phyloP scores from a whole-genome alignment of 2,888 invertebrate genomes.

The Apantesis nais region DNA sequence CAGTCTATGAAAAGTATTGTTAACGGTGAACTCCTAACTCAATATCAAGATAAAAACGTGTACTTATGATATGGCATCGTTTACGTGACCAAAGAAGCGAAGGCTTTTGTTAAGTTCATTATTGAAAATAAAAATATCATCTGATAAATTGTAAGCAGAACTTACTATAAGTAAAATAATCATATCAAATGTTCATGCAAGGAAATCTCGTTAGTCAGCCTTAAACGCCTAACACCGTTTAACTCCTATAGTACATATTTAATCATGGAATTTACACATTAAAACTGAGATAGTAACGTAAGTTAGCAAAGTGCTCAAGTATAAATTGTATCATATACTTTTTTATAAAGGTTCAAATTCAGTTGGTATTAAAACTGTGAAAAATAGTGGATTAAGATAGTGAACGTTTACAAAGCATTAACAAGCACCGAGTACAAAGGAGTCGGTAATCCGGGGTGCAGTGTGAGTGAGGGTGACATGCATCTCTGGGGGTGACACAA shows the following conservation, averaged over 20 bases:
- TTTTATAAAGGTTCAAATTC: constrained; percentile 24
- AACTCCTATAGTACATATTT: constrained; percentile 31
- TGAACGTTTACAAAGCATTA: constrained; percentile 45
- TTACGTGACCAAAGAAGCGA: neutral
- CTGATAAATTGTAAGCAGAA: constrained; percentile 35
- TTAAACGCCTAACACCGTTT: constrained; percentile 51
- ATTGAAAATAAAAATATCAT: neutral
- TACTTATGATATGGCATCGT: neutral
- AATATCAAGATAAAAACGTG: neutral
- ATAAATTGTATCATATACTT: constrained; percentile 18
- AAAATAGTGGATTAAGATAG: constrained; percentile 26
- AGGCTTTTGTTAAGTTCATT: neutral
- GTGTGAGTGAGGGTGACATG: constrained; percentile 59
- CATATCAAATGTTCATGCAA: constrained; percentile 79
- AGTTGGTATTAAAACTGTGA: constrained; percentile 24
- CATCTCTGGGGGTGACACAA: constrained; percentile 61
- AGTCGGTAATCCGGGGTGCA: constrained; percentile 50
- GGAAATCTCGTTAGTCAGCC: constrained; percentile 83
- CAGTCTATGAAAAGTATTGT: constrained; percentile 11
- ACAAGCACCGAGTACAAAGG: constrained; percentile 44
- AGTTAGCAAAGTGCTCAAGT: constrained; percentile 37
- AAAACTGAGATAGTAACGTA: constrained; percentile 31
- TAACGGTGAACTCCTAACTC: neutral
- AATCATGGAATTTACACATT: constrained; percentile 34
- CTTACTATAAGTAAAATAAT: constrained; percentile 44